Evolutionary conservation across 1,140 invertebrate genomes (phyloP).

Genomic region (Meloidogyne hapla): DNA sequence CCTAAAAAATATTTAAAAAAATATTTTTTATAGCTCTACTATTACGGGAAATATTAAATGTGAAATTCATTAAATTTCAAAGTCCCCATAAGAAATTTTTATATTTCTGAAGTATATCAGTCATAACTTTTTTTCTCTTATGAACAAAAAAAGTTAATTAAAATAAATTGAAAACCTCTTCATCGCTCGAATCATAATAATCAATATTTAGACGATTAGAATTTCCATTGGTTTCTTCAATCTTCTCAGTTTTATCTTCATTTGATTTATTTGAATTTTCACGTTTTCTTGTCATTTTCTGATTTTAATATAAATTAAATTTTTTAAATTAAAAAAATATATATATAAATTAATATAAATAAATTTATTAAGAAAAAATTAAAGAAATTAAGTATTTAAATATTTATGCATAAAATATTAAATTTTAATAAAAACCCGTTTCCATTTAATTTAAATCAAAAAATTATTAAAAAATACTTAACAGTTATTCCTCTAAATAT

Average conservation of each 20-base stretch:
- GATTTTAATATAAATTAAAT: not conserved
- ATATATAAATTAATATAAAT: not conserved
- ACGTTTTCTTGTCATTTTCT: not conserved
- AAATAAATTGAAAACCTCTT: constrained; percentile 57
- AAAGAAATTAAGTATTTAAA: not conserved
- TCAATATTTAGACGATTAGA: constrained; percentile 29
- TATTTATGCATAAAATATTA: constrained; percentile 7
- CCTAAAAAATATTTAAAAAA: constrained; percentile 67
- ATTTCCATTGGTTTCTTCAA: not conserved
- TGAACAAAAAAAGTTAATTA: no score
- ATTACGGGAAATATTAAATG: no score
- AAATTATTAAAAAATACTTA: no score
- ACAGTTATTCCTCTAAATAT: no score
- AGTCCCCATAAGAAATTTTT: no score
- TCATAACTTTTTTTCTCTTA: no score
- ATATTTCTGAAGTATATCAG: no score
- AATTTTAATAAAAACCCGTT: not conserved
- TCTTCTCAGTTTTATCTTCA: not conserved
- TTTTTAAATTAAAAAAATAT: not conserved
- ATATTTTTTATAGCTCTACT: no score
- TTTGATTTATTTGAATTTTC: not conserved
- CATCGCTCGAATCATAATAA: constrained; percentile 56
- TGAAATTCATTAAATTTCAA: no score
- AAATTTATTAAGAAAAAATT: no score
- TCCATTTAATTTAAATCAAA: not conserved